phyloP scores from a whole-genome alignment of 1,140 invertebrate genomes.

The Drosophila hydei region DNA sequence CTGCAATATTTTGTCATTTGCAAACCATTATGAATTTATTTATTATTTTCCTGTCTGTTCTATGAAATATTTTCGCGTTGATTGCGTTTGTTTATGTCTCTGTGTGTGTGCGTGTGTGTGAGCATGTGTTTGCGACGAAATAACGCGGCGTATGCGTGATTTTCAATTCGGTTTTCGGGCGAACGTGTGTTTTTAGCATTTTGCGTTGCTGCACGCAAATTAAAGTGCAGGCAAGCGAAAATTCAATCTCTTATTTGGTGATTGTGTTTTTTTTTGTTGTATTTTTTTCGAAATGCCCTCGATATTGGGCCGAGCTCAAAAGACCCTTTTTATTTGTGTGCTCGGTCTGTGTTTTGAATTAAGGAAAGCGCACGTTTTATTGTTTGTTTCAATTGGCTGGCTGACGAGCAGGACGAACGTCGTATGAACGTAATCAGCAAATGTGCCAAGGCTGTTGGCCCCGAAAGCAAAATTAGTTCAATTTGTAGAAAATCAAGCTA shows the following conservation, averaged over 20 bases:
- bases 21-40: slow-evolving; percentile 79
- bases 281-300: slow-evolving; percentile 9
- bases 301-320: slow-evolving; percentile 35
- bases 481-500: slow-evolving; percentile 79
- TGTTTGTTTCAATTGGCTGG: slow-evolving; percentile 79
- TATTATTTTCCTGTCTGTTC: slow-evolving; percentile 64
- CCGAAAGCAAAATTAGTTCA: slow-evolving; percentile 74
- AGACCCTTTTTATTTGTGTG: slow-evolving; percentile 55
- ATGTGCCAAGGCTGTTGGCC: slow-evolving; percentile 62
- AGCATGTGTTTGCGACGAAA: slow-evolving; percentile 19
- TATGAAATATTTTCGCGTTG: slow-evolving; percentile 58
- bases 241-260: slow-evolving; percentile 79
- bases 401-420: slow-evolving; percentile 58
- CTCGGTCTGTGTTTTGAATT: slow-evolving; percentile 73
- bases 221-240: slow-evolving; percentile 81
- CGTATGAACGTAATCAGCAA: slow-evolving; percentile 74
- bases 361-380: slow-evolving; percentile 80
- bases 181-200: slow-evolving; percentile 75
- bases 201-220: slow-evolving; percentile 72
- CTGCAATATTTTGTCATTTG: slow-evolving; percentile 81
- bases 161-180: slow-evolving; percentile 63
- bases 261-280: slow-evolving; percentile 42
- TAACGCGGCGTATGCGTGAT: slow-evolving; percentile 58
- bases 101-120: slow-evolving; percentile 21
- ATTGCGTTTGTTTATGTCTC: slow-evolving; percentile 65